Conservation (phyloP, 2,888 invertebrate species). For the Iphiclides podalirius region DNA sequence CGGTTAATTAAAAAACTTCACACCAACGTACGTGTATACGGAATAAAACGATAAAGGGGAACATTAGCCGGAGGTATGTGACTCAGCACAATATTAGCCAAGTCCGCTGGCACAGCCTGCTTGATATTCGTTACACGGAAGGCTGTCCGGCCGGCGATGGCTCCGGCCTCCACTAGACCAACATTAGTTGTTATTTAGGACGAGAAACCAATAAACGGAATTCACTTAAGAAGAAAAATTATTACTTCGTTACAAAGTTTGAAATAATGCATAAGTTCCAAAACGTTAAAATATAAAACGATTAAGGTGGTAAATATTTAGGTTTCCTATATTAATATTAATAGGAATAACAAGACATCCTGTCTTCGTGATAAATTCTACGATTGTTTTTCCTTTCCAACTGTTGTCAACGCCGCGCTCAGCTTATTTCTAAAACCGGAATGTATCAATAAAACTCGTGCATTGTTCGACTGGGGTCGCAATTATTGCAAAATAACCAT, state of each 20-base stretch:
- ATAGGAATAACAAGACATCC: too few relatives aligned
- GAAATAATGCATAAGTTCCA: too few relatives aligned
- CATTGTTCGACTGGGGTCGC: constrained; percentile 50
- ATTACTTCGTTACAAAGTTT: background rate
- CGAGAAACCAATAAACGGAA: constrained; percentile 20
- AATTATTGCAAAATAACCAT: constrained; percentile 70
- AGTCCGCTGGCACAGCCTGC: constrained; percentile 44
- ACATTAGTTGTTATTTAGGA: constrained; percentile 27
- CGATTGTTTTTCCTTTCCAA: constrained; percentile 1
- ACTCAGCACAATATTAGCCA: constrained; percentile 67
- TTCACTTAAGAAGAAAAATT: constrained; percentile 3
- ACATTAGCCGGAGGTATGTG: constrained; percentile 58
- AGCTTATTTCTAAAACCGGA: constrained; percentile 18
- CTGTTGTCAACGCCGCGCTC: background rate
- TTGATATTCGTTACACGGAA: constrained; percentile 59
- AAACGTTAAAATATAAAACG: too few relatives aligned
- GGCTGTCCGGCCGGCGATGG: constrained; percentile 45
- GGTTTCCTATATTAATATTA: too few relatives aligned
- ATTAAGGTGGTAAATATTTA: too few relatives aligned
- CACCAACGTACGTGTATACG: constrained; percentile 38
- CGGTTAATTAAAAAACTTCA: constrained; percentile 37
- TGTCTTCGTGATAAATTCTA: background rate
- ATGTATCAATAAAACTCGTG: constrained; percentile 34
- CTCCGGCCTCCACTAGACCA: constrained; percentile 40
- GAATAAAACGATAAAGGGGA: constrained; percentile 46